Evolutionary conservation across 2,113 vertebrate species (phyloP), one percentile per base, ranked within the genome.

Genomic region (Ivindomyrus marchei): DNA sequence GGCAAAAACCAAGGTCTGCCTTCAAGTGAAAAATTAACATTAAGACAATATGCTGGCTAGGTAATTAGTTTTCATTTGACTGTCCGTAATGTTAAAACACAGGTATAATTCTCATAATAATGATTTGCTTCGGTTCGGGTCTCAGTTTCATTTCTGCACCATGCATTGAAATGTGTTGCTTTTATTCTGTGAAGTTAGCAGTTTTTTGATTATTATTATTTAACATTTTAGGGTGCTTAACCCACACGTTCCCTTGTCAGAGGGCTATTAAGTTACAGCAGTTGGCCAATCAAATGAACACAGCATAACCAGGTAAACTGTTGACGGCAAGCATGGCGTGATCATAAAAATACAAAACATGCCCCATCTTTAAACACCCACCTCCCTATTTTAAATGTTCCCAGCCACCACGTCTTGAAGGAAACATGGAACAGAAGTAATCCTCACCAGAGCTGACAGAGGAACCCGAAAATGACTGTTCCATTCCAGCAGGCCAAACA

Each of bases 401-500:
- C 36, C 74, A 85, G 8, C 50, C 31, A 39, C 27, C 85, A 15
- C 7, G 21, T 27, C 27, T 42, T 88, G 36, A 45, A 45, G 24
- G 42, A 88, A 58, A 58, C 27, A 39, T 50, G 13, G 27, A 88
- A 66, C 17, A n/a, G 87, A 24, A 88, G 21, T 36, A 56, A 39
- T 50, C 49, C 87, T 62, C 56, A 88, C 87, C 56, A 66, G 56
- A 88, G 52, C 31, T 36, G 52, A 62, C 86, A 88, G 50, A 31
- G 36, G 42, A 66, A n/a, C 17, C 87, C 39, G 11, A 45, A 62
- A 56, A 31, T 88, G 19, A 50, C 87, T 58, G 21, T 66, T 88
- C 39, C 56, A 88, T 62, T 88, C 39, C 53, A 66, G 56, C 42
- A 24, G 87, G 8, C 31, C 39, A 66, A 36, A 42, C 24, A 42